Base-by-base conservation (phyloP, 2,888 invertebrate genomes). In the Belgica antarctica region DNA sequence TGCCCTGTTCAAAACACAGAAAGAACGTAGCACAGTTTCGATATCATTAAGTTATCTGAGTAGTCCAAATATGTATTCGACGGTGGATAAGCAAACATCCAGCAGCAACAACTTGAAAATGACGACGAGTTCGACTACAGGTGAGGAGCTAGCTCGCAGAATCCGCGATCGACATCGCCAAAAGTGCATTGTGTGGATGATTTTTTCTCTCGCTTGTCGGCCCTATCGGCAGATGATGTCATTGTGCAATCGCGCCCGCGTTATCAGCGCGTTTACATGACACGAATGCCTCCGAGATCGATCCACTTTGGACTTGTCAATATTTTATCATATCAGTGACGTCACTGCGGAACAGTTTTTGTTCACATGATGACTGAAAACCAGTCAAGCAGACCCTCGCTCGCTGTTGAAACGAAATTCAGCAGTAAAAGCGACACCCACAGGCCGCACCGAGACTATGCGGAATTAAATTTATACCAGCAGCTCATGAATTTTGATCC, bases 21-120 rank as follows among this genome's bases (percentile, higher is more conserved):
- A n/a, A 52, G 52, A 52, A 52, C 10, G 52, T 22, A 52, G 41
- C 17, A 52, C 4, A 59, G 17, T 27, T 59, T 59, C 25, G 15
- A 59, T 27, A 27, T 59, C 10, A 59, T 59, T 19, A n/a, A 27
- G 27, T 59, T 59, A 59, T 27, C 27, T 2, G 52, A 15, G 27
- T 59, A 68, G 41, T 52, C 1, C 1, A 36, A 68, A 47, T 28
- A 68, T 68, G 68, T 68, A 68, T 57, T 68, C 68, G 24, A 47
- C 46, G 22, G 46, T 63, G 68, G 57, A 68, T 68, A 68, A 68
- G 27, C 68, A 68, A 27, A 46, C 68, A 57, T 52, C 68, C 15
- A 68, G 68, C 27, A 68, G 68, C 24, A 68, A 68, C 34, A 68
- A 68, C 34, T 24, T 68, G n/a, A 68, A 68, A 34, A 57, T 57